phyloP scores from a whole-genome alignment of 2,888 invertebrate genomes.

The Blomia tropicalis region DNA sequence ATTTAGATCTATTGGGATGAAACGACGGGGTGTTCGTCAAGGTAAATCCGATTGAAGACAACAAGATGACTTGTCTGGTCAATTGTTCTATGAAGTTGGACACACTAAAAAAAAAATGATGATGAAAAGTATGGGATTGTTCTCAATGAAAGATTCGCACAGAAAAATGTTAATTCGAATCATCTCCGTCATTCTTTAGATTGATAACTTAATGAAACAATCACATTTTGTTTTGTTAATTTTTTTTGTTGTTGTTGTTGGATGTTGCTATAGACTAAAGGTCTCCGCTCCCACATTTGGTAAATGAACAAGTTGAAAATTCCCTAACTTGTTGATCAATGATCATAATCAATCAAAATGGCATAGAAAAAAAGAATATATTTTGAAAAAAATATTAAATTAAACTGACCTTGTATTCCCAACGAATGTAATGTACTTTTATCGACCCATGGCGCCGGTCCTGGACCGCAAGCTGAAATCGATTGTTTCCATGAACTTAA shows the following conservation, averaged over 20 bases:
- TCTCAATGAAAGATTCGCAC: not conserved
- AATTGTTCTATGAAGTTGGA: not conserved
- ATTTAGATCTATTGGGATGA: not conserved
- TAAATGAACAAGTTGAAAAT: too few species aligned
- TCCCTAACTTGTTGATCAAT: conserved; percentile 10
- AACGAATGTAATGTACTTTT: conserved; percentile 12
- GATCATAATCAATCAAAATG: not conserved
- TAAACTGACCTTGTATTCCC: conserved; percentile 10
- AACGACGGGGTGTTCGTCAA: not conserved
- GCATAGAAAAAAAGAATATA: not conserved
- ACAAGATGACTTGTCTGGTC: not conserved
- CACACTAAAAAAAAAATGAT: not conserved
- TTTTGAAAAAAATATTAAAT: not conserved
- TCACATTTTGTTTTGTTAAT: too few species aligned
- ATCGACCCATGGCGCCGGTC: conserved; percentile 26
- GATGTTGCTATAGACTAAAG: too few species aligned
- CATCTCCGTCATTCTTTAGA: too few species aligned
- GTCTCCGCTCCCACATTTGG: too few species aligned
- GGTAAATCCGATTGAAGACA: not conserved
- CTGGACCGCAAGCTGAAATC: conserved; percentile 1
- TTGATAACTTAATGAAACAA: conserved; percentile 13
- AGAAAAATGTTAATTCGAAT: not conserved
- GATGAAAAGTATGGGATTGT: not conserved
- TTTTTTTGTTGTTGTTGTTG: too few species aligned
- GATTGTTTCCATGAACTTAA: conserved; percentile 24